Evolutionary conservation across 2,113 vertebrate species (phyloP).

Genomic region (Trichomycterus rosablanca): DNA sequence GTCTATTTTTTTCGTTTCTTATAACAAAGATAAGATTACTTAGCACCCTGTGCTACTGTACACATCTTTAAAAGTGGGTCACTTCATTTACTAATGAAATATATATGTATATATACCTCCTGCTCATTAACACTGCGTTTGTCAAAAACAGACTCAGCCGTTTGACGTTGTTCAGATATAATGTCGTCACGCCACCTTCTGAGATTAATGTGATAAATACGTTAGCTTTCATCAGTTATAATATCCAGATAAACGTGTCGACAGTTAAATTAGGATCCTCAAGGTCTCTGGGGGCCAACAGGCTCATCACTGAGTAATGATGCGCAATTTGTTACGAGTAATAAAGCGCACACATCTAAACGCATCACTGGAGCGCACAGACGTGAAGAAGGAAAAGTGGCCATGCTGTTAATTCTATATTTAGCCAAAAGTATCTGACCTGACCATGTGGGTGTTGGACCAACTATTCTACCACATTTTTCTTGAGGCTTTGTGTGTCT

Average conservation of each 20-base stretch:
- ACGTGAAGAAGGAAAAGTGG: too few relatives aligned
- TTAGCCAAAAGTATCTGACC: too few relatives aligned
- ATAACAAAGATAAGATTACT: slow-evolving; percentile 8
- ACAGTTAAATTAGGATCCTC: slow-evolving; percentile 26
- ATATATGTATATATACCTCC: not conserved
- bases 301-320: slow-evolving; percentile 14
- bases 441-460: too few relatives aligned
- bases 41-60: slow-evolving; percentile 2
- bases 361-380: too few relatives aligned
- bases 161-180: too few relatives aligned
- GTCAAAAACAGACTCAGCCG: too few relatives aligned
- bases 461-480: too few relatives aligned
- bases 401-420: too few relatives aligned
- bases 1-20: slow-evolving; percentile 44
- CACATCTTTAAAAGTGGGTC: not conserved
- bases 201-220: slow-evolving; percentile 29
- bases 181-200: not conserved
- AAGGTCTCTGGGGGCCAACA: slow-evolving; percentile 15
- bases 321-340: not conserved
- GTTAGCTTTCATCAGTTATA: slow-evolving; percentile 27
- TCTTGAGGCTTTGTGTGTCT: too few relatives aligned
- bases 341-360: not conserved
- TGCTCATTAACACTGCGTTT: too few relatives aligned
- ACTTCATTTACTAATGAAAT: not conserved
- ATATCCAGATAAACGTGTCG: slow-evolving; percentile 2